Conservation (phyloP, 2,113 vertebrate genomes). For the Eclectus roratus region DNA sequence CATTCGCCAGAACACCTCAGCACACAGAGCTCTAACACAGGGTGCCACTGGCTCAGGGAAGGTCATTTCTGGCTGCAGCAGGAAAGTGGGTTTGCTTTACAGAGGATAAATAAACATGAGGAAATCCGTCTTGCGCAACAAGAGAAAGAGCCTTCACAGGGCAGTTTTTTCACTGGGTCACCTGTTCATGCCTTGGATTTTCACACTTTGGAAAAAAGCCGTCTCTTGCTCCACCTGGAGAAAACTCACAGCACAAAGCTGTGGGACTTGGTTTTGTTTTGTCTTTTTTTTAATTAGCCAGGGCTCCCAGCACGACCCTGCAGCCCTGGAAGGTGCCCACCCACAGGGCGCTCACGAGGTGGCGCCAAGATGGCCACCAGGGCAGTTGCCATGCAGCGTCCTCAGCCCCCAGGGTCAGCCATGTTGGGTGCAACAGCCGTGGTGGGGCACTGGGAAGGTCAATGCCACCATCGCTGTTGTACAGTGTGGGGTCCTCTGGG, state of each 20-base stretch:
- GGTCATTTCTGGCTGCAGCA: not conserved
- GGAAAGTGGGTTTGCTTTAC: not conserved
- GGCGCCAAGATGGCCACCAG: not conserved
- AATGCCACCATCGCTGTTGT: fast-evolving
- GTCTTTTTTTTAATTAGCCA: not conserved
- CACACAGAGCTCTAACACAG: fast-evolving
- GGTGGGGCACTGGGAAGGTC: not conserved
- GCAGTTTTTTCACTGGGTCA: not conserved
- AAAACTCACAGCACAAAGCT: not conserved
- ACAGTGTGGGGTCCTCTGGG: not conserved
- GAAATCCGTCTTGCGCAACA: not conserved
- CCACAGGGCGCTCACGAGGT: not conserved
- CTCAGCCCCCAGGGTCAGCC: fast-evolving
- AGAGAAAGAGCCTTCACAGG: not conserved
- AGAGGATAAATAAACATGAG: not conserved
- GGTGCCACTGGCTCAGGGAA: not conserved
- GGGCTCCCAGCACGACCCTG: fast-evolving
- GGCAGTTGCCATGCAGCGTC: too few species aligned
- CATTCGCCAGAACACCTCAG: not conserved
- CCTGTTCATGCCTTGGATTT: not conserved
- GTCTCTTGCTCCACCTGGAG: not conserved
- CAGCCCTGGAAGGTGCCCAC: not conserved
- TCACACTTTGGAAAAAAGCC: not conserved
- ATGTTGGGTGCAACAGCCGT: fast-evolving
- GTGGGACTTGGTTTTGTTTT: not conserved